Conservation (phyloP, 2,797 vertebrate genomes). For the Protosalanx chinensis region DNA sequence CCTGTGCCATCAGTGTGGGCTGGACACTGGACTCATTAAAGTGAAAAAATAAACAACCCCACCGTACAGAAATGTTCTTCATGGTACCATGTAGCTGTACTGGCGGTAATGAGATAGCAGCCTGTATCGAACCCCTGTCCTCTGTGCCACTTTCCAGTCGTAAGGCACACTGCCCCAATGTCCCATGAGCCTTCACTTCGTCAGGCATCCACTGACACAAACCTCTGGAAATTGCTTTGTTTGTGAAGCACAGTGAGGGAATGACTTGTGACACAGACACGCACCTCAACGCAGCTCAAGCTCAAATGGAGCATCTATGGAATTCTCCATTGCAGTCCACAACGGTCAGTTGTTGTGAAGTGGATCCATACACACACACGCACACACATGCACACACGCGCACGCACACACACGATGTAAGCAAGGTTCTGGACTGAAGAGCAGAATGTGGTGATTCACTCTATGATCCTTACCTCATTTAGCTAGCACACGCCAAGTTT, state of each 20-base stretch:
- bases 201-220: conserved; percentile 29
- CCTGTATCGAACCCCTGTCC: conserved; percentile 45
- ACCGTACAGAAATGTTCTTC: background rate
- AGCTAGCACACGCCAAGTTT: conserved; percentile 4
- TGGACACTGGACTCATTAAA: conserved; percentile 1
- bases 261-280: conserved; percentile 24
- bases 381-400: conserved; percentile 5
- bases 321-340: conserved; percentile 6
- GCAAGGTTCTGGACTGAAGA: conserved; percentile 29
- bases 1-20: conserved; percentile 1
- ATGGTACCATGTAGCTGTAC: background rate
- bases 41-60: background rate
- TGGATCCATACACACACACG: conserved; percentile 25
- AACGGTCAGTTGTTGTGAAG: background rate
- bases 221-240: conserved; percentile 40
- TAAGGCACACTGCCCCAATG: conserved; percentile 74
- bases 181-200: conserved; percentile 21
- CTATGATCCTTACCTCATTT: conserved; percentile 22
- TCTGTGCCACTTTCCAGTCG: conserved; percentile 47
- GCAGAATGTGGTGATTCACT: conserved; percentile 18
- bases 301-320: conserved; percentile 25
- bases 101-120: conserved; percentile 54
- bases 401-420: conserved; percentile 12
- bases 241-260: conserved; percentile 47
- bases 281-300: conserved; percentile 23